These are phyloP conservation scores for Drosophila micromelanica DNA, from an alignment of 1,140 invertebrate species.

Conservation along the genomic window DNA sequence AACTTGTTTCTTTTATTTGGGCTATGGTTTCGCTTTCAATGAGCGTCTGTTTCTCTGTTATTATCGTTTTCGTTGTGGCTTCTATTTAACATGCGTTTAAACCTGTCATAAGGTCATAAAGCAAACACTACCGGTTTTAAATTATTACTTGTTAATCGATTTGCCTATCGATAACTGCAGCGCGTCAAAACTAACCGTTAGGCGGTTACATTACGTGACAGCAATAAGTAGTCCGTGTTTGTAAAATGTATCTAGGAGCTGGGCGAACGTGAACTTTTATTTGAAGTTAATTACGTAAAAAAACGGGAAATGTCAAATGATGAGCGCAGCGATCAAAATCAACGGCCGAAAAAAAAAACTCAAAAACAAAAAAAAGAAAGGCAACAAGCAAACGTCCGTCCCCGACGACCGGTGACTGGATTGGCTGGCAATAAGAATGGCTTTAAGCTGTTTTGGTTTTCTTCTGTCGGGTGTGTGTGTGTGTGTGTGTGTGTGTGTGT, in stretches of 20 bases:
- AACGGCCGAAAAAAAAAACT: conserved; percentile 7
- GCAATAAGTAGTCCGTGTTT: no score
- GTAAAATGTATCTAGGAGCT: no score
- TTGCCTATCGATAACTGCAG: conserved; percentile 17
- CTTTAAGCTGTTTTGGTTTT: conserved; percentile 29
- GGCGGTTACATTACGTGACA: conserved; percentile 17
- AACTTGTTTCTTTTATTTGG: conserved; percentile 61
- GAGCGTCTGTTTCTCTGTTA: conserved; percentile 19
- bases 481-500: conserved; percentile 10
- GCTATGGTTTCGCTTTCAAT: conserved; percentile 52
- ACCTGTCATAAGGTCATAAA: conserved; percentile 57
- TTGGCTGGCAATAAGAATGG: conserved; percentile 41
- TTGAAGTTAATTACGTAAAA: conserved; percentile 43
- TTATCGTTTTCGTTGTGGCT: conserved; percentile 34
- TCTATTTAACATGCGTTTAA: conserved; percentile 60
- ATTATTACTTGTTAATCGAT: conserved; percentile 19
- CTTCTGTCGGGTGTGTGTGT: conserved; percentile 5
- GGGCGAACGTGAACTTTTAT: background rate
- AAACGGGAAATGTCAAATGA: conserved; percentile 59
- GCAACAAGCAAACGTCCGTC: background rate
- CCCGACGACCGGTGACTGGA: background rate
- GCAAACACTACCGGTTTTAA: conserved; percentile 49
- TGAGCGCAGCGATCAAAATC: conserved; percentile 18
- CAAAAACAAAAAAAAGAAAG: conserved; percentile 29
- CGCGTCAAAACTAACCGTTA: conserved; percentile 14